phyloP scores from a whole-genome alignment of 2,888 invertebrate genomes.

The Lampropteryx suffumata region DNA sequence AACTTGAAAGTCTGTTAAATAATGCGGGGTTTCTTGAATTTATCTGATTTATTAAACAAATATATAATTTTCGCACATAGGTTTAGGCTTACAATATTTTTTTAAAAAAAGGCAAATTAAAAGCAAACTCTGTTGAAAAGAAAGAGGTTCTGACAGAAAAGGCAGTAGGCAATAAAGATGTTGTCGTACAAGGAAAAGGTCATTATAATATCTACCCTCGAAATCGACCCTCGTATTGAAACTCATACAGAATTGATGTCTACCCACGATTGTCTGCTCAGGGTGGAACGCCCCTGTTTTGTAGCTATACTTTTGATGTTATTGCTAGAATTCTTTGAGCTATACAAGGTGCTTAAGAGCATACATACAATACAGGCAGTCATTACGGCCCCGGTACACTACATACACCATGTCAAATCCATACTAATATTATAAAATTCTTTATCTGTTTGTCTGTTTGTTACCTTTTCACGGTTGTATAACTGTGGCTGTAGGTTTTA shows the following conservation, averaged over 20 bases:
- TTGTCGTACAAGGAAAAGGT: constrained; percentile 50
- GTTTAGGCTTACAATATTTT: constrained; percentile 23
- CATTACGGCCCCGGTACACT: no score
- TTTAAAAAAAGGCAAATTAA: background rate
- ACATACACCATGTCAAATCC: no score
- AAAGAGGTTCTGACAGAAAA: constrained; percentile 29
- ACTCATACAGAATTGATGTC: constrained; percentile 55
- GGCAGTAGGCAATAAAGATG: constrained; percentile 53
- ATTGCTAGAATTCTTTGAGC: constrained; percentile 19
- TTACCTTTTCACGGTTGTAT: no score
- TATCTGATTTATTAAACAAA: constrained; percentile 33
- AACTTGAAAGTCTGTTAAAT: constrained; percentile 31
- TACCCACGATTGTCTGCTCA: constrained; percentile 41
- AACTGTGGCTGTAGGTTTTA: no score
- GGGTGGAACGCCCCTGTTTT: constrained; percentile 39
- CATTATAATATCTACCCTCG: constrained; percentile 60
- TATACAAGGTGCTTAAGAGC: background rate
- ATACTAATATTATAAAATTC: no score
- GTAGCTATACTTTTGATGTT: constrained; percentile 46
- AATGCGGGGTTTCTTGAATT: constrained; percentile 10
- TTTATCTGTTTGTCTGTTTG: no score
- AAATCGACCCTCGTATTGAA: constrained; percentile 49
- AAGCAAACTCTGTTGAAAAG: constrained; percentile 14
- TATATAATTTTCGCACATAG: no score
- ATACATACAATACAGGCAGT: no score